Evolutionary conservation across 2,113 vertebrate genomes (phyloP).

Genomic region (Sus scrofa): T2T-Sscrofa CM000819.6:45432501-45433000

Average conservation of each 20-base stretch:
- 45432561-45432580: not conserved
- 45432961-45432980: not conserved
- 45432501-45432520: not conserved
- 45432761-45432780: not conserved
- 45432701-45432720: not conserved
- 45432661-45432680: not conserved
- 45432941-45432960: accelerated
- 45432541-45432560: not conserved
- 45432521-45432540: not conserved
- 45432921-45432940: not conserved
- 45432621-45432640: not conserved
- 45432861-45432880: not conserved
- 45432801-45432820: too few species aligned
- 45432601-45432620: not conserved
- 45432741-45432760: not conserved
- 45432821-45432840: not conserved
- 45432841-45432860: not conserved
- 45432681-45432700: slow-evolving; percentile 2
- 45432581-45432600: not conserved
- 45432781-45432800: not conserved
- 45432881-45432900: not conserved
- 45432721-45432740: not conserved
- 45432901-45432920: not conserved
- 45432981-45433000: not conserved
- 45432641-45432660: not conserved